Evolutionary conservation across 2,797 vertebrate genomes (phyloP).

Genomic region (Enteromius radiatus): DNA sequence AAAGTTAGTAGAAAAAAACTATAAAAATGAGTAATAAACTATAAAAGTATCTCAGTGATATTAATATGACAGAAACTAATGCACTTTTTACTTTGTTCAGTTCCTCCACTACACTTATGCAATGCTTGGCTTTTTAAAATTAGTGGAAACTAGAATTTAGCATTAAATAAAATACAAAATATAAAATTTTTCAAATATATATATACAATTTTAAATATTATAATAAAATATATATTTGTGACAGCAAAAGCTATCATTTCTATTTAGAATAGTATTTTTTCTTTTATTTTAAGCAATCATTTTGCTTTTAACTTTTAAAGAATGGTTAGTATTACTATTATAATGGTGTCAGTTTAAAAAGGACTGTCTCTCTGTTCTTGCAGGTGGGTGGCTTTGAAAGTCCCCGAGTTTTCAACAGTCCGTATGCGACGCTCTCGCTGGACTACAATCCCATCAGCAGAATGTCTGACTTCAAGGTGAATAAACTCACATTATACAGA

Average conservation of each 20-base stretch:
- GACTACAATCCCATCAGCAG: conserved; percentile 73
- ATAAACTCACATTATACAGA: not conserved
- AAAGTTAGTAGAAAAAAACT: not conserved
- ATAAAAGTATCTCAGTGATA: not conserved
- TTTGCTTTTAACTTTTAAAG: not conserved
- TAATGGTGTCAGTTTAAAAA: not conserved
- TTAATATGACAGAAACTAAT: not conserved
- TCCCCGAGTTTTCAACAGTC: conserved; percentile 79
- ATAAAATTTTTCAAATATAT: too few species aligned
- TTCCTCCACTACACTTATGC: not conserved
- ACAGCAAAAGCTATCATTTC: not conserved
- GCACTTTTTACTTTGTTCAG: not conserved
- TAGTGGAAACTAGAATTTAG: not conserved
- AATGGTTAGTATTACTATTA: not conserved
- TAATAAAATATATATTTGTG: not conserved
- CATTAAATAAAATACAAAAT: not conserved
- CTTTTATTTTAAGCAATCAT: not conserved
- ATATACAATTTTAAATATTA: too few species aligned
- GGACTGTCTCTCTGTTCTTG: not conserved
- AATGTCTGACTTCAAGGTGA: conserved; percentile 77
- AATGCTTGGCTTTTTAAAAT: not conserved
- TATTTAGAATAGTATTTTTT: too few species aligned
- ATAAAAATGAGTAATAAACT: not conserved
- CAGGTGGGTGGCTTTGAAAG: conserved; percentile 68
- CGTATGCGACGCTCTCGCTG: conserved; percentile 69